Evolutionary conservation across 2,113 vertebrate species (phyloP), one percentile per base, ranked within the genome.

Genomic region (Leptodactylus fuscus): DNA sequence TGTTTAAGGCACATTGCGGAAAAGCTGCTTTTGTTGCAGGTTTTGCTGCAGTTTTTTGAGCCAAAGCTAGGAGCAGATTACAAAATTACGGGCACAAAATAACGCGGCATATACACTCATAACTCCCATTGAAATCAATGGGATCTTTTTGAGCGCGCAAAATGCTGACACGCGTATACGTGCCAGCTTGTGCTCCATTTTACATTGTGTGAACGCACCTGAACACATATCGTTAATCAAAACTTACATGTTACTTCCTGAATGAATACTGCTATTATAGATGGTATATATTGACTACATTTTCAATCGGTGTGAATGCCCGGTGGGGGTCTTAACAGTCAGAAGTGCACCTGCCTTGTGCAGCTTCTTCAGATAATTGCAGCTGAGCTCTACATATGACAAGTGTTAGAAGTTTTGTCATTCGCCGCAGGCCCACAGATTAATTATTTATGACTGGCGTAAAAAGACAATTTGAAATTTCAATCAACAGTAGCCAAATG

Each of bases 341-440:
- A 60, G 29, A 27, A 58, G 44, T 34, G 82, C 82, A 75, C 82
- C 82, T 83, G 82, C 24, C 46, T 75, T 60, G 82, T 75, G 55
- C 36, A 48, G 38, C 70, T 73, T 58, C 82, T 83, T 58, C 70
- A 75, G 44, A 29, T 83, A 74, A 83, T 75, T 83, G 58, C 36
- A 58, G 41, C 1, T 44, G 20, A 22, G 60, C 62, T 44, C 44
- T 49, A 62, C 44, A 84, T 29, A 15, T 5, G 16, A 60, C 71
- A 84, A 48, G 48, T 77, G 58, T 36, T 76, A 60, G 18, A 77
- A 7, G 44, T 51, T n/a, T 84, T 55, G 20, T 49, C 48, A 84
- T 84, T 62, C 71, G 27, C 32, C 29, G 73, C 73, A 84, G 82
- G 73, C 13, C 22, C 27, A 36, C 29, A 22, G 41, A 29, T 84